Evolutionary conservation across 2,113 vertebrate genomes (phyloP).

Genomic region (Melanostigma gelatinosum): DNA sequence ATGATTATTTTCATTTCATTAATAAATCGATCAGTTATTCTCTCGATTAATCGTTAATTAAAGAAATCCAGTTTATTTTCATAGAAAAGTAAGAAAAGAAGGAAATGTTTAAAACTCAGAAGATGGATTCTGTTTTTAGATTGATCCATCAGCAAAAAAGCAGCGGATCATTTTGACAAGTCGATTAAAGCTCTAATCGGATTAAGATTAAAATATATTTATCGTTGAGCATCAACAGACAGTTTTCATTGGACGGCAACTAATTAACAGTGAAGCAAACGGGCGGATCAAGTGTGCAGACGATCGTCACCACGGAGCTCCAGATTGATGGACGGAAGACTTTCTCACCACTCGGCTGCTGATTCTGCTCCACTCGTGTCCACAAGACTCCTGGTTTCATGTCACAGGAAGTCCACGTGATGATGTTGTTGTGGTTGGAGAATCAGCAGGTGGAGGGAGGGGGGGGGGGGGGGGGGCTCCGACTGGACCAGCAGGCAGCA

Average conservation of each 20-base stretch:
- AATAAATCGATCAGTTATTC: neutral
- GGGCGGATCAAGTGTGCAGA: neutral
- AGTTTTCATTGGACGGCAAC: neutral
- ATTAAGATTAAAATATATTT: neutral
- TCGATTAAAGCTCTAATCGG: neutral
- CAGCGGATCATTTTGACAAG: neutral
- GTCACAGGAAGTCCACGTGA: neutral
- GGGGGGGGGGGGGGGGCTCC: neutral
- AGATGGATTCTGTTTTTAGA: neutral
- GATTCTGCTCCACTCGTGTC: neutral
- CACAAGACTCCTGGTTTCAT: neutral
- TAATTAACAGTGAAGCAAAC: neutral
- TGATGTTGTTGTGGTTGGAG: neutral
- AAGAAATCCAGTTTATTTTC: neutral
- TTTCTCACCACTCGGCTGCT: neutral
- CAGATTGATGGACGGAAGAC: neutral
- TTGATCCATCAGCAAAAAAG: neutral
- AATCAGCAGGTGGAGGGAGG: neutral
- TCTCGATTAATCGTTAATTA: neutral
- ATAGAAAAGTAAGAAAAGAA: neutral
- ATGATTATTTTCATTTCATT: neutral
- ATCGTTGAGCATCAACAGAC: neutral
- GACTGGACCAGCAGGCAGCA: slow-evolving; percentile 11
- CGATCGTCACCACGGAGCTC: neutral
- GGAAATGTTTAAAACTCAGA: neutral